Evolutionary conservation across 2,797 vertebrate genomes (phyloP), one percentile per base, ranked within the genome.

Genomic region (Eulemur albifrons): DNA sequence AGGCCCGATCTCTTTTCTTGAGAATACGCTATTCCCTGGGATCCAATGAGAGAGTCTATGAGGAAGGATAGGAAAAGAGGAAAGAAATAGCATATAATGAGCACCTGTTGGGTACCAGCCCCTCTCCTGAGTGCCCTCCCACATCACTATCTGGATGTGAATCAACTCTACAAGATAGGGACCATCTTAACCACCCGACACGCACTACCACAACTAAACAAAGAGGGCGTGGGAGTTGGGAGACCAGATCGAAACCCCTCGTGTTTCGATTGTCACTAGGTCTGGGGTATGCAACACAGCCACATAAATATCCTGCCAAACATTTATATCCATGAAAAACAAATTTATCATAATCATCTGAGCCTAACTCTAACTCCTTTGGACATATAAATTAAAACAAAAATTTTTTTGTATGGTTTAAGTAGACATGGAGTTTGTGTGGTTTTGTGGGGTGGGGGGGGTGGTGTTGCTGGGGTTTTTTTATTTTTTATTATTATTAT

Each of bases 161-260:
- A 59, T 61, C 12, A 59, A n/a, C 20, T 48, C 12, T 27, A 0
- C 5, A 10, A 35, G 40, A 1, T 2, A 59, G 12, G 32, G 17
- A 38, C 21, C 2, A n/a, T 48, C 59, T 27, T 15, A 77, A 50
- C 43, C 32, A 82, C 18, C 6, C 27, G 40, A 27, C 40, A 32
- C 35, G 4, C 17, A 20, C 40, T 1, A 7, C 87, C 50, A 77
- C 50, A 52, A 43, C 23, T 17, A 61, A n/a, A 32, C 23, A 23
- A 48, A 30, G 21, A 43, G 12, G 0, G 6, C 0, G 0, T 1
- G 12, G 21, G 27, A n/a, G 7, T n/a, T 52, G 35, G 25, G n/a
- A 32, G 20, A 69, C 61, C 27, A 17, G 72, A 8, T 17, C 2
- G 40, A 69, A 59, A 50, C 0, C 2, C 40, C 43, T 45, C 0